These are phyloP conservation scores for Cinclus mexicanus DNA, from an alignment of 2,113 vertebrate genomes.

Conservation along the genomic window DNA sequence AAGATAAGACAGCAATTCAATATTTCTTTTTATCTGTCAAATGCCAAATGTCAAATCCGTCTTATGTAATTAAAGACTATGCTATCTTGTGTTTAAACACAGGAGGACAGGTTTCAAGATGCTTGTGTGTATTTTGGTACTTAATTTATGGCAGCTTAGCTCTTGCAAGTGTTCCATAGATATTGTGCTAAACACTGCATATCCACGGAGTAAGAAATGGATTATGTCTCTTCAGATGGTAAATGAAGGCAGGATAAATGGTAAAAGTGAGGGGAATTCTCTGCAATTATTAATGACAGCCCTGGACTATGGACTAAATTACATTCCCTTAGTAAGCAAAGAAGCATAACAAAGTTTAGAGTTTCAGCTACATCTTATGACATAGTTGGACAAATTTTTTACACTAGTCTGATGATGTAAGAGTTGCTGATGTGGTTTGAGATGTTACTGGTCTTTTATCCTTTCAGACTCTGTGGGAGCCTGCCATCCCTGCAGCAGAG, in stretches of 20 bases:
- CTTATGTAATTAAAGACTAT: constrained; percentile 18
- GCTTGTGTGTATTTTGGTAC: constrained; percentile 31
- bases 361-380: neutral
- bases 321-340: neutral
- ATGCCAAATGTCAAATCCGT: neutral
- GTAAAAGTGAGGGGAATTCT: neutral
- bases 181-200: neutral
- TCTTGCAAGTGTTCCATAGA: neutral
- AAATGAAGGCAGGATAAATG: neutral
- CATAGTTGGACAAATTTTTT: neutral
- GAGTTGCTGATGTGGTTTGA: neutral
- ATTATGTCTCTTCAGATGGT: neutral
- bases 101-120: constrained; percentile 36
- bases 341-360: neutral
- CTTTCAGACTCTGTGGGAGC: neutral
- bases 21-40: neutral
- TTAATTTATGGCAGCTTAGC: constrained; percentile 21
- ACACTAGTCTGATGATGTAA: neutral
- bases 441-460: neutral
- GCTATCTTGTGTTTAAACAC: neutral
- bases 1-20: neutral
- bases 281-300: neutral
- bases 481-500: rapidly evolving
- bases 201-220: neutral
- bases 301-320: neutral